Evolutionary conservation across 2,113 vertebrate genomes (phyloP), one percentile per base, ranked within the genome.

Genomic region (Centrocercus urophasianus): DNA sequence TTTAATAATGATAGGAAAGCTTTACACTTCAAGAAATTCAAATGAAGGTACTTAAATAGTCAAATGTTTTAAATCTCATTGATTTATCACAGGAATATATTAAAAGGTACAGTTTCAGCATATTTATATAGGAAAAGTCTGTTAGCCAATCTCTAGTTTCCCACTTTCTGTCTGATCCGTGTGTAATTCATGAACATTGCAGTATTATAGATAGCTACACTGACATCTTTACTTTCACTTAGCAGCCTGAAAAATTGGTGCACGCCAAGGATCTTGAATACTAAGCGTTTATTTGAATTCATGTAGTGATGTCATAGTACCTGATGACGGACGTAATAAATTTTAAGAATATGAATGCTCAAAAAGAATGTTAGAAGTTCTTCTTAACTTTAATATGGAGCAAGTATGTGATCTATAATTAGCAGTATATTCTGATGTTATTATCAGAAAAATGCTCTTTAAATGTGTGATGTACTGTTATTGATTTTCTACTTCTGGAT

Each of bases 221-320:
- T 97, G 98, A 97, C 97, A 95, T 96, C 97, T 96, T 97, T 97
- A 97, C 95, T 97, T 97, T 96, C 96, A 97, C 96, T 97, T 97
- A 97, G 95, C 96, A 90, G 96, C 83, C 93, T 97, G 96, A 98
- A 96, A 97, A 97, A 98, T 97, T 95, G 81, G 96, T 94, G 93
- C 50, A 72, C 93, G 94, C 88, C n/a, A 91, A 96, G 96, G 87
- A 92, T 97, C 97, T 97, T 96, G 97, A 97, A 97, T 96, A 96
- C 83, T 96, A 90, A 96, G 97, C 90, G 63, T 72, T 96, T 76
- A 88, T 96, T 95, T 96, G 94, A 97, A 98, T 98, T 97, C 93
- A 97, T 98, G 97, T 97, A 97, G 95, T 98, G 98, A 98, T 97
- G 97, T 98, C 98, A 98, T 95, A 96, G 95, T 87, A 90, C 81